phyloP scores from a whole-genome alignment of 2,113 vertebrate species.

The Erinaceus europaeus region DNA sequence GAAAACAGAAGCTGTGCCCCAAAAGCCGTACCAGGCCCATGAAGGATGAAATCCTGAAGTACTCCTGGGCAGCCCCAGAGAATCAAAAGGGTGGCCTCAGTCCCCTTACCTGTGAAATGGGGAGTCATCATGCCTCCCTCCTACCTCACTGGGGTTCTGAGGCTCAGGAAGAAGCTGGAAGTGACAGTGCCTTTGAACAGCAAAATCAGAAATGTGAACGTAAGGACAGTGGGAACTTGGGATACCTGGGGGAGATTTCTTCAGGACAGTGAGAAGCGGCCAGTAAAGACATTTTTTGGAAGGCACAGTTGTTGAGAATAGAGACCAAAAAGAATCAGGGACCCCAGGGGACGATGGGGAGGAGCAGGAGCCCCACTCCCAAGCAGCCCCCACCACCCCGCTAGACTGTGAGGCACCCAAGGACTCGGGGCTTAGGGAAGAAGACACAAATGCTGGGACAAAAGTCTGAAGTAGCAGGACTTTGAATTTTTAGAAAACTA shows the following conservation, averaged over 20 bases:
- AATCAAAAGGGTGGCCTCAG: not conserved
- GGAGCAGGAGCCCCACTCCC: not conserved
- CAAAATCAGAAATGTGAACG: not conserved
- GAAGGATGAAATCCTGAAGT: not conserved
- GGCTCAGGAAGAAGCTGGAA: not conserved
- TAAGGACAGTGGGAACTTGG: not conserved
- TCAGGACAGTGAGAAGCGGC: not conserved
- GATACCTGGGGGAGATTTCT: not conserved
- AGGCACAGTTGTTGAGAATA: not conserved
- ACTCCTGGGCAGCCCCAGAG: not conserved
- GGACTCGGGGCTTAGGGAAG: not conserved
- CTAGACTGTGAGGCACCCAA: not conserved
- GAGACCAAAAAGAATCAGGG: not conserved
- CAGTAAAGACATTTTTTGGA: not conserved
- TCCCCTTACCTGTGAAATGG: not conserved
- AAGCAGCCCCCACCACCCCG: not conserved
- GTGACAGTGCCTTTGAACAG: not conserved
- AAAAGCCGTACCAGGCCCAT: not conserved
- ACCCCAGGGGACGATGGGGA: not conserved
- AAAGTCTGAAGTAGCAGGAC: not conserved
- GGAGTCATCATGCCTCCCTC: not conserved
- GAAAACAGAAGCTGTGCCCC: not conserved
- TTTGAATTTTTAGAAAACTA: conserved; percentile 21
- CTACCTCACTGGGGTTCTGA: not conserved
- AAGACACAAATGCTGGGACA: not conserved